Evolutionary conservation across 2,797 vertebrate genomes (phyloP).

Genomic region (Lemur catta): DNA sequence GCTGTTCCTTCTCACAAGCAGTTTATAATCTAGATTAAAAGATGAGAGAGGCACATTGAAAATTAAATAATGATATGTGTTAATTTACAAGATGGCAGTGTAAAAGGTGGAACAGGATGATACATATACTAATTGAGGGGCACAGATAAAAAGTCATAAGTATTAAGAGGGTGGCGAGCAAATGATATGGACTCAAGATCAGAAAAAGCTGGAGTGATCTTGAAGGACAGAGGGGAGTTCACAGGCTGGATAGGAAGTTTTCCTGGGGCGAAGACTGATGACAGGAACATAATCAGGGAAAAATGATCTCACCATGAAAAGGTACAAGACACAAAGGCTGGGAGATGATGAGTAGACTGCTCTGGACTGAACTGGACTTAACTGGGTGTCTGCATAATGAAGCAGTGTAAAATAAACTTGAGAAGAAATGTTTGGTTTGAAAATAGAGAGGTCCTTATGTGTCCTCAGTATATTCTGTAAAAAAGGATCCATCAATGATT

Average conservation of each 20-base stretch:
- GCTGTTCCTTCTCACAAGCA: not conserved
- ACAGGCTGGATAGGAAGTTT: not conserved
- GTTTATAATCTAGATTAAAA: not conserved
- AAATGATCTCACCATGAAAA: not conserved
- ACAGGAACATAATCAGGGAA: not conserved
- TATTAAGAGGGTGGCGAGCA: not conserved
- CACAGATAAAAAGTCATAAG: not conserved
- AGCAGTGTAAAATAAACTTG: not conserved
- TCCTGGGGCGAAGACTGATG: not conserved
- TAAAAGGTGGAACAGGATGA: not conserved
- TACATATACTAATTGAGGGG: not conserved
- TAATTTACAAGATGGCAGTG: not conserved
- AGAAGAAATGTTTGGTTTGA: not conserved
- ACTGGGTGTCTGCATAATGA: not conserved
- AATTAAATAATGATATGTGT: not conserved
- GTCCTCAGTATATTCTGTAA: not conserved
- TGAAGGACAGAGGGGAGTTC: not conserved
- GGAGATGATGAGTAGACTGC: not conserved
- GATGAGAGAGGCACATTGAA: not conserved
- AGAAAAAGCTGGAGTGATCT: not conserved
- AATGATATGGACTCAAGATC: not conserved
- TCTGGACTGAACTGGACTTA: not conserved
- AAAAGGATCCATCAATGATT: not conserved
- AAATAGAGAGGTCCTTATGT: not conserved
- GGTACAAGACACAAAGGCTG: not conserved